A percentile compares a stretch with the other conserved stretches of the same genome.
Evolutionary conservation across 2,113 vertebrate genomes (phyloP).

Genomic region (Cricetomys ansorgei): DNA sequence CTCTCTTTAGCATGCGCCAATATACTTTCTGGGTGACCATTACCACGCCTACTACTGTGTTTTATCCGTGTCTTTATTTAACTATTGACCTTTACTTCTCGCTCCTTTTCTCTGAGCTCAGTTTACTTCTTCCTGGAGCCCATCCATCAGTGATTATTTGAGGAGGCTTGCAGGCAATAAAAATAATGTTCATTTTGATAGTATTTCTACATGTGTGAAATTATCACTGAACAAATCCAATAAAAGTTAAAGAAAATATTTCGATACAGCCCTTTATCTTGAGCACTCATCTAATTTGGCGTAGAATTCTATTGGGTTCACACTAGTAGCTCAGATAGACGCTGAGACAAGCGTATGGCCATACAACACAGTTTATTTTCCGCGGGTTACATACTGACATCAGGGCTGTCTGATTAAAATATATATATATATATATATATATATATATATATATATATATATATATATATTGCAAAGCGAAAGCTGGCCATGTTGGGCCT

Average conservation of each 20-base stretch:
- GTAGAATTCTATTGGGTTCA: not conserved
- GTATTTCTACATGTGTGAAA: not conserved
- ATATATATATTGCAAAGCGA: no score
- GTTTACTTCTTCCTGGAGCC: not conserved
- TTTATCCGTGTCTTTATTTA: not conserved
- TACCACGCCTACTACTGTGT: not conserved
- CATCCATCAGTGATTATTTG: slow-evolving; percentile 16
- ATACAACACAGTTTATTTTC: no score
- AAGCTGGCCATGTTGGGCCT: no score
- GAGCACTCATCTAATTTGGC: not conserved
- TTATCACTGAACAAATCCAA: not conserved
- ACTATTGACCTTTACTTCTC: not conserved
- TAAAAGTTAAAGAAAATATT: slow-evolving; percentile 31
- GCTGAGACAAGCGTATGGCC: no score
- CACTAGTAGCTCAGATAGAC: no score
- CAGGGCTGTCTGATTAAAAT: no score
- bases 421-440: no score
- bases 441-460: no score
- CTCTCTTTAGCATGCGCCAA: not conserved
- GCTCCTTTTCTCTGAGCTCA: not conserved
- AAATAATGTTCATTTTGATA: not conserved
- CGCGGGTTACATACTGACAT: no score
- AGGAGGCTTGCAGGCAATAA: not conserved
- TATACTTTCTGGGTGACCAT: not conserved
- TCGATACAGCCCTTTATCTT: not conserved